Conservation (phyloP, 2,113 vertebrate genomes). For the Phycodurus eques region DNA sequence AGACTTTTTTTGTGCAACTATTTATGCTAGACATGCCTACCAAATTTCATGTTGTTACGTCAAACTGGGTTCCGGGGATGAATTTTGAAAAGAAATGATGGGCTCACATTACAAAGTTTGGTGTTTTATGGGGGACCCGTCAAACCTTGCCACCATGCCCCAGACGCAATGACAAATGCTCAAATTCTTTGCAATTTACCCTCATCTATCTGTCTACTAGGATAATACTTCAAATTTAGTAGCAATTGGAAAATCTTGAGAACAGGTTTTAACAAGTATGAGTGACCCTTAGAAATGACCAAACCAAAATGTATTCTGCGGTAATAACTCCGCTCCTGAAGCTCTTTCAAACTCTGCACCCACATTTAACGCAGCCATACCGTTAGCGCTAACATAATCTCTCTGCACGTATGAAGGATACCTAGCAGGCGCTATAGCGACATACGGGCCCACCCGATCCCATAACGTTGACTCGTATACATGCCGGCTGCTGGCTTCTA, state of each 20-base stretch:
- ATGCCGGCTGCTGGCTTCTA: not conserved
- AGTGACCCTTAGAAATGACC: too few species aligned
- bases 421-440: not conserved
- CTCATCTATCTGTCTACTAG: not conserved
- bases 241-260: not conserved
- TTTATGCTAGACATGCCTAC: not conserved
- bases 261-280: not conserved
- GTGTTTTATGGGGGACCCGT: too few species aligned
- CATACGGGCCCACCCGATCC: not conserved
- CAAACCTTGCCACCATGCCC: too few species aligned
- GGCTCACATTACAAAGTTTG: too few species aligned
- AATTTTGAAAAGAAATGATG: not conserved
- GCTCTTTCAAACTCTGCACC: not conserved
- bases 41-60: not conserved
- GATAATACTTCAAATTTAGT: not conserved
- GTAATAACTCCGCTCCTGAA: not conserved
- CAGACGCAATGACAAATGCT: too few species aligned
- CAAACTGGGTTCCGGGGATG: not conserved
- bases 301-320: not conserved
- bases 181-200: not conserved
- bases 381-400: not conserved
- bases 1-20: not conserved
- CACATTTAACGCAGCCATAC: not conserved
- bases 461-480: conserved; percentile 1
- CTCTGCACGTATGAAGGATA: not conserved